Conservation (phyloP, 2,797 vertebrate species). For the Novumbra hubbsi region DNA sequence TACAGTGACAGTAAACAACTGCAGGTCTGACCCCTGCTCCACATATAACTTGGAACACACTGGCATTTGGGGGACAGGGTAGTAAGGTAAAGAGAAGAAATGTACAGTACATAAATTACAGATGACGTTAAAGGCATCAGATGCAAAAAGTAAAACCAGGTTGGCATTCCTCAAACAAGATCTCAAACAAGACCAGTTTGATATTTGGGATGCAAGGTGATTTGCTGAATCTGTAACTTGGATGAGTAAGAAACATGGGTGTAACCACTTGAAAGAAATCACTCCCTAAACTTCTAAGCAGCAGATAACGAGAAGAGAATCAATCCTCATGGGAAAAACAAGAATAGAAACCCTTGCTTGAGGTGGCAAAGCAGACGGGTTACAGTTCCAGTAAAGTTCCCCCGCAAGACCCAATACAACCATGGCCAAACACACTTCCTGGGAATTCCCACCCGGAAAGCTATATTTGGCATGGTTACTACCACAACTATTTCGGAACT, state of each 20-base stretch:
- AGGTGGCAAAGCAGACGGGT: slow-evolving; percentile 35
- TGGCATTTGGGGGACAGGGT: background rate
- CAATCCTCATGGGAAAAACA: slow-evolving; percentile 66
- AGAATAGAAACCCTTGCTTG: slow-evolving; percentile 64
- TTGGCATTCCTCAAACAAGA: too few relatives aligned
- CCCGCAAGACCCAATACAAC: slow-evolving; percentile 41
- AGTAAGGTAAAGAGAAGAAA: background rate
- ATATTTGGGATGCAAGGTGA: background rate
- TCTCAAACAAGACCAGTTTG: too few relatives aligned
- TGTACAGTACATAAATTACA: background rate
- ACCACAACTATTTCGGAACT: slow-evolving; percentile 32
- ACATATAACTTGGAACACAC: background rate
- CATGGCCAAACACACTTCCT: slow-evolving; percentile 47
- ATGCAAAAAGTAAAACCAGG: background rate
- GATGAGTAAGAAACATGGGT: background rate
- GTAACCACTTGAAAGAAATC: slow-evolving; percentile 10
- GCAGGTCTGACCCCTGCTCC: background rate
- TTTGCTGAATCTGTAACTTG: background rate
- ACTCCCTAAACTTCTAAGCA: slow-evolving; percentile 7
- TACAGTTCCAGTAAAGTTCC: slow-evolving; percentile 49
- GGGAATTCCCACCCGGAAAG: slow-evolving; percentile 55
- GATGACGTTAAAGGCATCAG: background rate
- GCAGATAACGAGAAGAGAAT: slow-evolving; percentile 51
- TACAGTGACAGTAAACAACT: background rate
- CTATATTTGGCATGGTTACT: slow-evolving; percentile 49